These are phyloP conservation scores for Bombus waltoni DNA, from an alignment of 1,140 invertebrate species.

Conservation along the genomic window DNA sequence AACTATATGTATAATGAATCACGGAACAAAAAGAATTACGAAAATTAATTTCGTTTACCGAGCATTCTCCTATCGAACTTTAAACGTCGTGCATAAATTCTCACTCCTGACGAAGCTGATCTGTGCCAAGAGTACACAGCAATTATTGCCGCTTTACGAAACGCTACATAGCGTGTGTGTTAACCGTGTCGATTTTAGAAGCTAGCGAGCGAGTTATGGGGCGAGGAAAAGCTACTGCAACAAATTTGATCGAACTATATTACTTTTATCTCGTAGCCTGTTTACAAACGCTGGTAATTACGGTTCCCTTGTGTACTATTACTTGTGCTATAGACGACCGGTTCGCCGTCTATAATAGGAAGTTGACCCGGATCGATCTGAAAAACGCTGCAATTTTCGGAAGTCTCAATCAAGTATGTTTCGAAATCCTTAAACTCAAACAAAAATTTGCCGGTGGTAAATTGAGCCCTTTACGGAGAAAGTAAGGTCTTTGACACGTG, in stretches of 20 bases:
- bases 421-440: background rate
- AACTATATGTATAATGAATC: background rate
- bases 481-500: background rate
- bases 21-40: too few relatives aligned
- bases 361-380: conserved; percentile 66
- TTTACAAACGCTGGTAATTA: conserved; percentile 43
- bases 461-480: background rate
- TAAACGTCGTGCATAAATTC: background rate
- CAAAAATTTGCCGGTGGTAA: background rate
- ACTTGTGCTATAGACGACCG: conserved; percentile 33
- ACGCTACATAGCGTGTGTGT: background rate
- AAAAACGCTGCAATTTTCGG: conserved; percentile 44
- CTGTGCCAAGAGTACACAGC: background rate
- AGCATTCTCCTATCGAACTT: background rate
- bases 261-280: conserved; percentile 52
- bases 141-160: background rate
- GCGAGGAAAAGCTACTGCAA: conserved; percentile 7
- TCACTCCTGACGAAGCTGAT: background rate
- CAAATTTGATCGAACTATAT: conserved; percentile 29
- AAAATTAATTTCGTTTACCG: background rate
- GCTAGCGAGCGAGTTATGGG: background rate
- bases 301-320: conserved; percentile 19
- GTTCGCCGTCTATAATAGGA: conserved; percentile 50
- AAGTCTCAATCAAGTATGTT: conserved; percentile 42
- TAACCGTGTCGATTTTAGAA: background rate